A percentile compares a stretch with the other conserved stretches of the same genome.
Conservation (phyloP, 2,113 vertebrate genomes). For the Notarius lentiginosus region DNA sequence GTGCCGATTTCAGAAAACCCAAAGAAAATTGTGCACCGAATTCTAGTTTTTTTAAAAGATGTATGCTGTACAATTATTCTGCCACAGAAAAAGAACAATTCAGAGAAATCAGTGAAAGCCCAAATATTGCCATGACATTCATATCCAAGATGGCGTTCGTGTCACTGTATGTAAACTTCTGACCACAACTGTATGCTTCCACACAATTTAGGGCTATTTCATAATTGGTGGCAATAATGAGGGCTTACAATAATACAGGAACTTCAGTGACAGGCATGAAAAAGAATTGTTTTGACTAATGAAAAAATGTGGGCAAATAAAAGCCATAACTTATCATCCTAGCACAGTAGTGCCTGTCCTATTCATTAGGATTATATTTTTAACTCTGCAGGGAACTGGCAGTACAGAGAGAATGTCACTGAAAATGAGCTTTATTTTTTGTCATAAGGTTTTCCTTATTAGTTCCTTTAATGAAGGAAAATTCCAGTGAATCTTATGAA, state of each 20-base stretch:
- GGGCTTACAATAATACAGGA: background rate
- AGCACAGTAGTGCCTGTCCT: constrained; percentile 34
- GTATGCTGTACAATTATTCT: too few relatives aligned
- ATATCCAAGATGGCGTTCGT: too few relatives aligned
- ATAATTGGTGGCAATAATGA: background rate
- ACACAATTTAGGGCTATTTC: background rate
- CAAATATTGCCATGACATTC: too few relatives aligned
- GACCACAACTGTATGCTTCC: background rate
- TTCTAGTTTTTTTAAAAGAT: too few relatives aligned
- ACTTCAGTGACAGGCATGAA: constrained; percentile 2
- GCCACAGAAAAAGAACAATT: too few relatives aligned
- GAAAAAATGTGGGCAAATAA: constrained; percentile 23
- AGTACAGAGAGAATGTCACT: constrained; percentile 23
- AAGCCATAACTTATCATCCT: constrained; percentile 23
- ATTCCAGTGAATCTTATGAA: constrained; percentile 2
- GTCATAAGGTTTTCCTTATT: constrained; percentile 33
- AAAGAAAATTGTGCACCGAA: too few relatives aligned
- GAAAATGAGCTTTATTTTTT: constrained; percentile 35
- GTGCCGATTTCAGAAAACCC: too few relatives aligned
- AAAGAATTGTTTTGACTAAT: constrained; percentile 12
- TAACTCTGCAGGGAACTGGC: constrained; percentile 12
- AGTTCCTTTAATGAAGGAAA: constrained; percentile 34
- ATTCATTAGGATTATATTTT: constrained; percentile 13
- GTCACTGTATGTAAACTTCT: too few relatives aligned
- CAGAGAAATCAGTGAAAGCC: too few relatives aligned